Evolutionary conservation across 2,888 invertebrate species (phyloP), one percentile per base, ranked within the genome.

Genomic region (Drosophila macrothrix): DNA sequence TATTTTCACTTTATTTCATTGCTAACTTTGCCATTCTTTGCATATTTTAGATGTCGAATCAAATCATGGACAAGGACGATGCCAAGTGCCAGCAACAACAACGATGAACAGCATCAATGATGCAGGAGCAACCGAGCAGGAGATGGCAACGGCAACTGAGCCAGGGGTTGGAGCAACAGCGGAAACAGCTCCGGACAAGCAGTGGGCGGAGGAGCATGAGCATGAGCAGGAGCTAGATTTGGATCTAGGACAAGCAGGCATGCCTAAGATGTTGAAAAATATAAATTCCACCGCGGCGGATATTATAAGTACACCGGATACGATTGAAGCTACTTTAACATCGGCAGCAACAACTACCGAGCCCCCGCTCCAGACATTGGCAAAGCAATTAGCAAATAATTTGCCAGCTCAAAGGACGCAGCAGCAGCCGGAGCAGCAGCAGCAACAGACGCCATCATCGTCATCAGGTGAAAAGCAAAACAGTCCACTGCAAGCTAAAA

Each of bases 41-140:
- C 77, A 81, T 88, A 70, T 90, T 86, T 88, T 81, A 91, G 92
- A 90, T 89, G 89, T 88, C 90, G 91, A 81, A 82, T 81, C 90
- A 88, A 91, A 90, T 91, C 90, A 85, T 74, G 85, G 75, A 74
- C 78, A 84, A 73, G 84, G 55, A 80, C 73, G 61, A 31, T 29
- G 80, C 80, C 82, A 78, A 80, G 72, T 75, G 76, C 71, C 73
- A 72, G 75, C 77, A 69, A 29, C 74, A 78, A 52, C 67, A 67
- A 62, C 71, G 37, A 70, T 49, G 60, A 80, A 64, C 67, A 77
- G 62, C 74, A 80, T 68, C 66, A 80, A 74, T 74, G 80, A 77
- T 80, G 79, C 77, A 77, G 78, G 56, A 74, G 65, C 29, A 55
- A 35, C 50, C 28, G 66, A 64, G 35, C 68, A 55, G 74, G 63